Evolutionary conservation across 1,140 invertebrate genomes (phyloP).

Genomic region (Ips typographus): DNA sequence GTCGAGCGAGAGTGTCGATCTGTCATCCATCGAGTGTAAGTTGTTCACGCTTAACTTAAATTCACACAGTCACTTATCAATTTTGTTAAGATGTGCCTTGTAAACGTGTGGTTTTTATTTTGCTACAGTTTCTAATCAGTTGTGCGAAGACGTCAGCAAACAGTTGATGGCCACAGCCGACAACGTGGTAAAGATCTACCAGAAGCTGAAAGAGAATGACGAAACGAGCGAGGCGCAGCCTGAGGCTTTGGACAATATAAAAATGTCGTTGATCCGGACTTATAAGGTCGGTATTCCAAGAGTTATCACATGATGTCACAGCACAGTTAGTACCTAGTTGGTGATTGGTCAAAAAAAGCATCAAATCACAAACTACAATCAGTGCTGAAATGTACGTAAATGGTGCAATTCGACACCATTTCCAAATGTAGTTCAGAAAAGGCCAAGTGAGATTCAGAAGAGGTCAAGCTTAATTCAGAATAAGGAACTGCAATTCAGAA

Average conservation of each 20-base stretch:
- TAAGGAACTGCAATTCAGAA: too few species aligned
- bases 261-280: conserved; percentile 58
- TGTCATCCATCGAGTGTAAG: conserved; percentile 46
- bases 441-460: too few species aligned
- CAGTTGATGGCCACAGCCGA: conserved; percentile 65
- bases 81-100: too few species aligned
- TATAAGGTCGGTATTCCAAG: conserved; percentile 49
- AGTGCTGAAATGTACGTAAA: too few species aligned
- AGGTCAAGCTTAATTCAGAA: too few species aligned
- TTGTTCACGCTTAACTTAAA: conserved; percentile 1
- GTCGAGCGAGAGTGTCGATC: conserved; percentile 39
- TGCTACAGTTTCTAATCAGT: conserved; percentile 61
- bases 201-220: conserved; percentile 56
- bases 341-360: too few species aligned
- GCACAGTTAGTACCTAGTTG: too few species aligned
- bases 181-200: conserved; percentile 66
- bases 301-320: not conserved
- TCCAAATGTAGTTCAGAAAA: not conserved
- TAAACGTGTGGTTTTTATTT: conserved; percentile 6
- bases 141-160: conserved; percentile 64
- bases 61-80: not conserved
- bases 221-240: conserved; percentile 47
- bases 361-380: too few species aligned
- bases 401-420: too few species aligned
- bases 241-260: conserved; percentile 56